These are phyloP conservation scores for Heliconius nattereri DNA, from an alignment of 1,140 invertebrate genomes.

Conservation along the genomic window DNA sequence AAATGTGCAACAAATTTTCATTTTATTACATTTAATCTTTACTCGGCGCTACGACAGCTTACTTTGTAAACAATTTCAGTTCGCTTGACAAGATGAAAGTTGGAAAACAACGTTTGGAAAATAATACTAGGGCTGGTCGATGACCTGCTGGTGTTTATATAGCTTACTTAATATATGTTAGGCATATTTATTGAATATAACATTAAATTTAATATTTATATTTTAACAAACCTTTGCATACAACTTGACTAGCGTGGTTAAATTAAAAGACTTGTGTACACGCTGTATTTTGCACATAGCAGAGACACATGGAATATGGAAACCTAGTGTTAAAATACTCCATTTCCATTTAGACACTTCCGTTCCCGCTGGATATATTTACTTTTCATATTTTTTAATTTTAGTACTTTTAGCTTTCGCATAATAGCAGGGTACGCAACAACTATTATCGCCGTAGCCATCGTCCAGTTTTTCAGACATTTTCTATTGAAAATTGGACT, in stretches of 20 bases:
- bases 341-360: neutral
- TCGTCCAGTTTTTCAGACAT: too few species aligned
- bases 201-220: too few species aligned
- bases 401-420: too few species aligned
- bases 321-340: neutral
- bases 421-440: too few species aligned
- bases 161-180: too few species aligned
- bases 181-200: neutral
- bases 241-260: too few species aligned
- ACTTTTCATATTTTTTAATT: too few species aligned
- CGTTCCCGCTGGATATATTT: too few species aligned
- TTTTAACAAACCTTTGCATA: too few species aligned
- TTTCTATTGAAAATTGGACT: too few species aligned
- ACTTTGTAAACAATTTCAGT: conserved; percentile 6
- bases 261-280: too few species aligned
- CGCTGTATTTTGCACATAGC: neutral
- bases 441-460: too few species aligned
- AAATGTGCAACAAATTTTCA: neutral
- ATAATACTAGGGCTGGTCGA: neutral
- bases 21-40: neutral
- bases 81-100: conserved; percentile 1
- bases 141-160: neutral
- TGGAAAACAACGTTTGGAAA: neutral
- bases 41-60: neutral
- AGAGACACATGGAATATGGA: neutral